Conservation (phyloP, 2,888 invertebrate genomes). For the Eilema sororculum region DNA sequence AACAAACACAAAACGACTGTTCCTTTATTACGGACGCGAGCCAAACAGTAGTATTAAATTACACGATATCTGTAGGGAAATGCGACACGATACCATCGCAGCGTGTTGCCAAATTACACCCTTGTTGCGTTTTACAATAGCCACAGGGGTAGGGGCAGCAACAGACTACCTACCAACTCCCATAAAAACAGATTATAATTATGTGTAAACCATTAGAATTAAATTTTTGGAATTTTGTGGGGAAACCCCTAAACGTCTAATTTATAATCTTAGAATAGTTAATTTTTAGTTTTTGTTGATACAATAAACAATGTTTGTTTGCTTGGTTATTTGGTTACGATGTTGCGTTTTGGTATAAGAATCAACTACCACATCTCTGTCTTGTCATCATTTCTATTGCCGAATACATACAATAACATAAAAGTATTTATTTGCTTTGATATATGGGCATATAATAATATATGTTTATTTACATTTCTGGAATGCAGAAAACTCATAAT, state of each 20-base stretch:
- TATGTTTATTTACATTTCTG: no score
- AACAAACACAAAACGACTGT: conserved; percentile 59
- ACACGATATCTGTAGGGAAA: conserved; percentile 81
- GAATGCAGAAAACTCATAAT: no score
- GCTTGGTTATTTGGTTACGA: background rate
- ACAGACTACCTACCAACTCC: conserved; percentile 43
- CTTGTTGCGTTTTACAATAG: conserved; percentile 79
- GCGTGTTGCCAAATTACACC: conserved; percentile 84
- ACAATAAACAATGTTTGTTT: background rate
- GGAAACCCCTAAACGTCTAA: no score
- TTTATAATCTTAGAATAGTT: no score
- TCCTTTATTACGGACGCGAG: conserved; percentile 64
- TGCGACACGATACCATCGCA: conserved; percentile 77
- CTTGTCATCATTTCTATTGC: no score
- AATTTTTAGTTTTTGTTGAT: background rate
- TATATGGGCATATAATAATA: no score
- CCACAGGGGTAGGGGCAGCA: conserved; percentile 52
- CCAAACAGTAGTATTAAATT: conserved; percentile 83
- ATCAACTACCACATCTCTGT: no score
- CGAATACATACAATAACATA: no score
- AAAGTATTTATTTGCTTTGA: no score
- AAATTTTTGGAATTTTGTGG: conserved; percentile 25
- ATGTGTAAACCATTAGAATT: conserved; percentile 32
- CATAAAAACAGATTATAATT: conserved; percentile 45
- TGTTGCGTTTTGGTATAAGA: background rate